Evolutionary conservation across 1,140 invertebrate species (phyloP), one percentile per base, ranked within the genome.

Genomic region (Hermetia illucens): DNA sequence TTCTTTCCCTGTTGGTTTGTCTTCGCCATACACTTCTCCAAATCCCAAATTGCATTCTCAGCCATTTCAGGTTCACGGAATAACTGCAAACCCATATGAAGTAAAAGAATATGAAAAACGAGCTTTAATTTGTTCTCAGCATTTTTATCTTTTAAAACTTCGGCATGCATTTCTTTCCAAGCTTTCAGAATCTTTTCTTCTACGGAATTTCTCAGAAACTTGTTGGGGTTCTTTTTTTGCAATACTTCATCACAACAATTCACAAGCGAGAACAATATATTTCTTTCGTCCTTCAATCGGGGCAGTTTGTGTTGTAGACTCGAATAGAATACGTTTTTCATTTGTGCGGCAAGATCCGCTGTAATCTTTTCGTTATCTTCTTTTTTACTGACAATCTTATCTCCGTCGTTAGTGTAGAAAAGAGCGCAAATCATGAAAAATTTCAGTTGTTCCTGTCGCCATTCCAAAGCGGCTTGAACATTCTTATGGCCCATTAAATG

Each of bases 51-150:
- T 2, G 74, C 71, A 46, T 72, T 70, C 37, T 65, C 54, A 2
- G 77, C 75, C 55, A 79, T 65, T 61, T 77, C 71, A 5, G 71
- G 59, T 46, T 82, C 75, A 16, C 68, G 68, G 51, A 82, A 79
- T 38, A 82, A 51, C 44, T 81, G 79, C 13, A 83, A 52, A n/a
- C 74, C 72, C 63, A 82, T 72, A 36, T 79, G 72, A 36, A 80
- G 59, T 36, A 77, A 68, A 42, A 82, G 63, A 21, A 72, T 74
- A 39, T 75, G 68, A 53, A 80, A 79, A 24, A 74, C 71, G 17
- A 65, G 65, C 32, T 65, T 58, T 12, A 65, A 55, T 34, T 45
- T 39, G 19, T 38, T 29, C 19, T 30, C 31, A 2, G 21, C 21
- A n/a, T 21, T 20, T 52, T 15, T 38, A 38, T 30, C 40, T 56